Evolutionary conservation across 2,113 vertebrate genomes (phyloP).

Genomic region (Otolemur garnettii): DNA sequence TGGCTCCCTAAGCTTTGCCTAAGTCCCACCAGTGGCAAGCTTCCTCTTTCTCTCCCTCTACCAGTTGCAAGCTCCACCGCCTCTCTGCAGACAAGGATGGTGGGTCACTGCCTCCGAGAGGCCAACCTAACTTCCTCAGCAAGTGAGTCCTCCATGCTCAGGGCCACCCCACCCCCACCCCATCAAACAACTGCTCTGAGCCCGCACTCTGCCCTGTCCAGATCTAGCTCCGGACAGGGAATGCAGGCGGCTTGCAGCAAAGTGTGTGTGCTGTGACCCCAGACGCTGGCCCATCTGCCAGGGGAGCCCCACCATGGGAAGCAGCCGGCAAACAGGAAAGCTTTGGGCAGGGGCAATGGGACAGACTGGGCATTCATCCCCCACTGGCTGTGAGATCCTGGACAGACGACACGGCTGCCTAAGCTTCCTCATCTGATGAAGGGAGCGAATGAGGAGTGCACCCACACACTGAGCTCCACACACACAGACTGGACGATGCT

Average conservation of each 20-base stretch:
- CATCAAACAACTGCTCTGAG: background rate
- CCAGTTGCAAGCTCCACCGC: background rate
- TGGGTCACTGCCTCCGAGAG: background rate
- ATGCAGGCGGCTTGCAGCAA: rapidly evolving
- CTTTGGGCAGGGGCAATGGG: rapidly evolving
- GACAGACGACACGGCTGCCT: background rate
- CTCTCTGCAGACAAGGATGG: background rate
- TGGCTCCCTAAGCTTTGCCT: background rate
- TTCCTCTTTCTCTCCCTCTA: rapidly evolving
- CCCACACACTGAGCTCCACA: background rate
- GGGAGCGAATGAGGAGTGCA: background rate
- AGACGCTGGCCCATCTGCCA: background rate
- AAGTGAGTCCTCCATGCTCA: background rate
- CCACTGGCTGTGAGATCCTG: too few relatives aligned
- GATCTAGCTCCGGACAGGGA: background rate
- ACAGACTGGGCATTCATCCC: background rate
- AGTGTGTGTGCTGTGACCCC: background rate
- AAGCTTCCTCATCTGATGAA: background rate
- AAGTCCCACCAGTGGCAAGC: background rate
- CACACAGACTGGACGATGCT: background rate
- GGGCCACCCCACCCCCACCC: background rate
- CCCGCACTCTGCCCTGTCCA: background rate
- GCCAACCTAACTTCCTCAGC: background rate
- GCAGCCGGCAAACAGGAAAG: background rate
- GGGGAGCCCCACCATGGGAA: background rate